phyloP scores from a whole-genome alignment of 2,113 vertebrate species.

The Coracopsis vasa region DNA sequence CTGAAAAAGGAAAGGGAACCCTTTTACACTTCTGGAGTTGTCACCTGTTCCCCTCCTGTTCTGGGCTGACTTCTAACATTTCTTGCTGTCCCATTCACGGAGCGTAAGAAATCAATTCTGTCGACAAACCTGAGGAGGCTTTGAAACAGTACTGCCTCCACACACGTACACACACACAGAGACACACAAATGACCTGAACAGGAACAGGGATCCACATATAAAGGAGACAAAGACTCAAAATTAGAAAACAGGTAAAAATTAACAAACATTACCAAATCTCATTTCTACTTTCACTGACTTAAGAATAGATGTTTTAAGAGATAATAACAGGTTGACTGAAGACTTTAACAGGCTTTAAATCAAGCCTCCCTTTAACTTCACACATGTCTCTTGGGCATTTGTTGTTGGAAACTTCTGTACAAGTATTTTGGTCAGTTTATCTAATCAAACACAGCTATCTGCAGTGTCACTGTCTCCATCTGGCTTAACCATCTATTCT shows the following conservation, averaged over 20 bases:
- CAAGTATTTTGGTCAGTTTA: not conserved
- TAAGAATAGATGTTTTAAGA: not conserved
- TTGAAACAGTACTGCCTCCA: not conserved
- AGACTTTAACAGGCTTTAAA: not conserved
- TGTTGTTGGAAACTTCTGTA: not conserved
- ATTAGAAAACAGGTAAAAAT: not conserved
- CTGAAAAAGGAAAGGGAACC: not conserved
- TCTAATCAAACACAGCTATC: not conserved
- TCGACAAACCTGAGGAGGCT: not conserved
- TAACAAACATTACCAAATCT: not conserved
- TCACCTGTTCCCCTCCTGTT: not conserved
- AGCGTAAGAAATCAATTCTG: not conserved
- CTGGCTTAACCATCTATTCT: not conserved
- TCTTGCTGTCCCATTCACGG: not conserved
- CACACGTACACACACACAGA: not conserved
- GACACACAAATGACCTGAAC: not conserved
- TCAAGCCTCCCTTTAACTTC: not conserved
- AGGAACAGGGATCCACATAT: fast-evolving
- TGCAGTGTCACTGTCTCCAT: not conserved
- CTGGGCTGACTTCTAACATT: not conserved
- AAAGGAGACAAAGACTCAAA: not conserved
- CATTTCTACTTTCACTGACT: not conserved
- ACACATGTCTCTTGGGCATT: not conserved
- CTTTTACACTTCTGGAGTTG: not conserved
- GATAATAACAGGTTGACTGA: not conserved